Evolutionary conservation across 2,888 invertebrate species (phyloP).

Genomic region (Diogma glabrata): DNA sequence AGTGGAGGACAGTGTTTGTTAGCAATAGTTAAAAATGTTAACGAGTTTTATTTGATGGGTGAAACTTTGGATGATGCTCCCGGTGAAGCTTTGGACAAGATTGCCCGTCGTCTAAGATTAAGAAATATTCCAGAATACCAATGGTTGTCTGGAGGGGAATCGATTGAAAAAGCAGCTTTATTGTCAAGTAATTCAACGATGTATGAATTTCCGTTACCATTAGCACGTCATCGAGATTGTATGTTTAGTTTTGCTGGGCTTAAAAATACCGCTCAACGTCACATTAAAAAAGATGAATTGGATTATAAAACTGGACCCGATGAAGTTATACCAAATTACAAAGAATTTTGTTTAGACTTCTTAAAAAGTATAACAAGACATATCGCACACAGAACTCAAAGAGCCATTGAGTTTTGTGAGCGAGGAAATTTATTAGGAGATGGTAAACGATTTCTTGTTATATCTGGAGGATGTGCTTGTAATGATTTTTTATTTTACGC

Average conservation of each 20-base stretch:
- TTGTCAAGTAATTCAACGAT: slow-evolving; percentile 49
- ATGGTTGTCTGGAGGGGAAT: slow-evolving; percentile 68
- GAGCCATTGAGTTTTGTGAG: slow-evolving; percentile 67
- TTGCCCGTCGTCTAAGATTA: slow-evolving; percentile 74
- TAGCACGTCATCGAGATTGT: slow-evolving; percentile 59
- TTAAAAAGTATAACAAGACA: slow-evolving; percentile 65
- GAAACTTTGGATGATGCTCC: slow-evolving; percentile 74
- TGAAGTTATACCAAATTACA: slow-evolving; percentile 58
- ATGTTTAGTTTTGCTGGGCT: slow-evolving; percentile 86
- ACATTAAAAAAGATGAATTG: slow-evolving; percentile 47
- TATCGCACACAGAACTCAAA: slow-evolving; percentile 67
- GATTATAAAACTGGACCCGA: slow-evolving; percentile 47
- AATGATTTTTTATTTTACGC: slow-evolving; percentile 69
- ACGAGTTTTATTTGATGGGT: slow-evolving; percentile 71
- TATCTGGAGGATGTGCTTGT: slow-evolving; percentile 95
- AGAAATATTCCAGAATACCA: slow-evolving; percentile 62
- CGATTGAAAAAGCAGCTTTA: slow-evolving; percentile 70
- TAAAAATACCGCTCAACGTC: slow-evolving; percentile 46
- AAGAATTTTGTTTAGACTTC: slow-evolving; percentile 78
- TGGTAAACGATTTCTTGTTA: slow-evolving; percentile 44
- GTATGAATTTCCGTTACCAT: slow-evolving; percentile 54
- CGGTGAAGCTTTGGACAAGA: slow-evolving; percentile 90
- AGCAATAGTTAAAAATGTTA: slow-evolving; percentile 57
- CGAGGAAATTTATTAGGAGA: slow-evolving; percentile 47
- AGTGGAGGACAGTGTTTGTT: slow-evolving; percentile 91